These are phyloP conservation scores for Chrysomela aeneicollis DNA, from an alignment of 2,888 invertebrate species.

Conservation along the genomic window DNA sequence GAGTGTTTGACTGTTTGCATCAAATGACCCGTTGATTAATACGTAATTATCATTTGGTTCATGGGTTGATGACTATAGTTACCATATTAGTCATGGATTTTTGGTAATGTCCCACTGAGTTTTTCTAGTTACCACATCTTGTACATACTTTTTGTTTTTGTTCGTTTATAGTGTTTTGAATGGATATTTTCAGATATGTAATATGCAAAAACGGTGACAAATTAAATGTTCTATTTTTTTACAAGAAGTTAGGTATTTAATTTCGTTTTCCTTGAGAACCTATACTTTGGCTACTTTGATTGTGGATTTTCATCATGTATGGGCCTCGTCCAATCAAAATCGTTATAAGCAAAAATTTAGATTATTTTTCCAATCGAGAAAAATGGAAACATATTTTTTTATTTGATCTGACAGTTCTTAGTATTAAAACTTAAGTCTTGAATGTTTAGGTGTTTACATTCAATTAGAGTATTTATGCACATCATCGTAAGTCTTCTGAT, in stretches of 20 bases:
- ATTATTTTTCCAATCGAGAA: too few species aligned
- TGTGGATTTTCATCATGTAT: too few species aligned
- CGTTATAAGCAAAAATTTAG: too few species aligned
- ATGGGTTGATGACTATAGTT: neutral
- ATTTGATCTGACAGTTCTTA: too few species aligned
- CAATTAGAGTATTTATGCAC: too few species aligned
- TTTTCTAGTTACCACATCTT: neutral
- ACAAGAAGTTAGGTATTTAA: neutral
- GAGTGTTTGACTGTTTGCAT: neutral
- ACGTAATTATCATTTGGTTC: neutral
- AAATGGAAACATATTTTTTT: too few species aligned
- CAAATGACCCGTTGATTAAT: neutral
- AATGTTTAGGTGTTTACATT: too few species aligned
- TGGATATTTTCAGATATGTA: too few species aligned
- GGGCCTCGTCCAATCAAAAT: too few species aligned
- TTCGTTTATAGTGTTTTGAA: neutral
- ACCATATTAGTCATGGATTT: neutral
- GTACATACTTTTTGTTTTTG: neutral
- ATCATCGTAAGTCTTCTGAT: too few species aligned
- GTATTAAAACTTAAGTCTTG: too few species aligned
- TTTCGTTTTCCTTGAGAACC: neutral
- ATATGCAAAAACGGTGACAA: conserved; percentile 18
- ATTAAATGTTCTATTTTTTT: conserved; percentile 9
- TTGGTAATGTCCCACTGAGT: neutral
- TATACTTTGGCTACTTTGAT: too few species aligned